Evolutionary conservation across 2,113 vertebrate genomes (phyloP).

Genomic region (Ophthalmolycus amberensis): DNA sequence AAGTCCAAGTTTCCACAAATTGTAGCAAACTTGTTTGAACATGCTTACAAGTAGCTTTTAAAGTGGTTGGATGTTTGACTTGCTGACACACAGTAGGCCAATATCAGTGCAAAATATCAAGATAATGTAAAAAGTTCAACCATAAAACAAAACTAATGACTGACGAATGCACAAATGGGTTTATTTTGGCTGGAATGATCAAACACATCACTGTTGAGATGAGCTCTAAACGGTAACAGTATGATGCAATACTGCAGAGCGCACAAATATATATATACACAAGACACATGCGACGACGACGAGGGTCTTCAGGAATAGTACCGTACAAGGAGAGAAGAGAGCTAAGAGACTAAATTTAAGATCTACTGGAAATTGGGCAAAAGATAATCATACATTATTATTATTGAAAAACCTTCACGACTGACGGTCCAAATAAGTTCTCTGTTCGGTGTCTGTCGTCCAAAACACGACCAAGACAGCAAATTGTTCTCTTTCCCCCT

Average conservation of each 20-base stretch:
- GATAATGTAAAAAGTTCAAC: neutral
- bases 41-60: neutral
- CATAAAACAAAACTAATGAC: conserved; percentile 23
- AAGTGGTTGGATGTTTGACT: neutral
- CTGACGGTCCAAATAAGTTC: neutral
- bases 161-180: conserved; percentile 55
- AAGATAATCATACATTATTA: conserved; percentile 31
- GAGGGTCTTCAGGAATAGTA: conserved; percentile 53
- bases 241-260: conserved; percentile 45
- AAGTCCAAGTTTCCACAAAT: neutral
- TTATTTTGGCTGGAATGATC: conserved; percentile 68
- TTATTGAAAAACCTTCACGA: conserved; percentile 11
- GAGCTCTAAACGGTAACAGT: conserved; percentile 49
- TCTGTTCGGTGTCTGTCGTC: neutral
- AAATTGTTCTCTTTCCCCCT: neutral
- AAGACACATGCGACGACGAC: conserved; percentile 69
- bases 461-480: neutral
- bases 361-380: conserved; percentile 41
- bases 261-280: conserved; percentile 57
- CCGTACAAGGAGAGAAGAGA: conserved; percentile 36
- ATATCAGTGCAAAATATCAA: neutral
- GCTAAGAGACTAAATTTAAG: conserved; percentile 39
- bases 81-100: neutral
- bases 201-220: conserved; percentile 57
- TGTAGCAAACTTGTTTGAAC: neutral